These are phyloP conservation scores for Cosmia trapezina DNA, from an alignment of 2,888 invertebrate genomes.

Conservation along the genomic window DNA sequence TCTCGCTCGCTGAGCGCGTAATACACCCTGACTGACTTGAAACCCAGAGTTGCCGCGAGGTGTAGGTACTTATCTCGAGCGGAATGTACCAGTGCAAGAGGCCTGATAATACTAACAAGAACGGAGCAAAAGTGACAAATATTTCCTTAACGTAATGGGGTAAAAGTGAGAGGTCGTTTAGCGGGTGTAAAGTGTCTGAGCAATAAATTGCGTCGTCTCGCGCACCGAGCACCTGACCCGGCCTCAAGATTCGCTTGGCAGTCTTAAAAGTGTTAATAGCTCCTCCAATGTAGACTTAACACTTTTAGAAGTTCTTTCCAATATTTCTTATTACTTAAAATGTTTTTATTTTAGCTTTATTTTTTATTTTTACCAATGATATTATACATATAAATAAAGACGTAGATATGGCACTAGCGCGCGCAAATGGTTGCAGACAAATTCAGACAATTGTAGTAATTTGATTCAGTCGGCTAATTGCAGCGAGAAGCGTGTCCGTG, in stretches of 20 bases:
- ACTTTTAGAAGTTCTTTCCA: neutral
- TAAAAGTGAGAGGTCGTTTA: slow-evolving; percentile 51
- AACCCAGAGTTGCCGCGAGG: too few species aligned
- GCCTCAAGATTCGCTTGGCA: slow-evolving; percentile 11
- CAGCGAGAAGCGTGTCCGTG: too few species aligned
- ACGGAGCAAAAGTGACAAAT: slow-evolving; percentile 21
- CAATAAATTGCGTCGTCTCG: slow-evolving; percentile 57
- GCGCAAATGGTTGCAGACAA: too few species aligned
- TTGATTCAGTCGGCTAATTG: too few species aligned
- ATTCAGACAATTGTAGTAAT: too few species aligned
- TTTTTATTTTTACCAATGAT: neutral
- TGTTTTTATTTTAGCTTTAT: neutral
- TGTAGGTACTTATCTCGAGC: too few species aligned
- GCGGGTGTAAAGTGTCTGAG: slow-evolving; percentile 59
- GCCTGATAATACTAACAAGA: slow-evolving; percentile 9
- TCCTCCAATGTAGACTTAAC: slow-evolving; percentile 10
- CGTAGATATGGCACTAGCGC: too few species aligned
- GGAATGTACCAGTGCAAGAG: too few species aligned
- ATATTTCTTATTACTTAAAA: neutral
- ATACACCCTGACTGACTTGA: too few species aligned
- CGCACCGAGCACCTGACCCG: slow-evolving; percentile 34
- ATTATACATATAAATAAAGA: too few species aligned
- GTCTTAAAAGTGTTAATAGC: slow-evolving; percentile 29
- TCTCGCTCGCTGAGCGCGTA: too few species aligned
- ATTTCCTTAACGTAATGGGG: slow-evolving; percentile 14